Conservation (phyloP, 2,797 vertebrate genomes). For the Hirundo rustica region DNA sequence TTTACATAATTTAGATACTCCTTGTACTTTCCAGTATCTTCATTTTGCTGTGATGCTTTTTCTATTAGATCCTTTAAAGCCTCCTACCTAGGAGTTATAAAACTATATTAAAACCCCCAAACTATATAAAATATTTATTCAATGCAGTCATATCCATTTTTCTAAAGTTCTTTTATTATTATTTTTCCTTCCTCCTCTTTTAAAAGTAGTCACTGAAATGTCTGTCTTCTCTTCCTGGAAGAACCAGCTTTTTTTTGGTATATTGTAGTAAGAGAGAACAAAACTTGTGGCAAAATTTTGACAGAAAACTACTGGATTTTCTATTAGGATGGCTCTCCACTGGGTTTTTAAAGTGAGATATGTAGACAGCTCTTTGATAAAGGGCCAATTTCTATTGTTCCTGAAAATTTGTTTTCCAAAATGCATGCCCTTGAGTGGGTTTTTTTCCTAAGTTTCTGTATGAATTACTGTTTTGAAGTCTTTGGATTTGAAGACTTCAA, state of each 20-base stretch:
- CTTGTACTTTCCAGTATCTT: not conserved
- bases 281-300: not conserved
- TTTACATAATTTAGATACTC: not conserved
- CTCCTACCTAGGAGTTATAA: not conserved
- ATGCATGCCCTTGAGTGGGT: not conserved
- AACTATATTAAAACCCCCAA: not conserved
- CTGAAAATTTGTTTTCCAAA: not conserved
- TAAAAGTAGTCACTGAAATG: not conserved
- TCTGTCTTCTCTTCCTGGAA: not conserved
- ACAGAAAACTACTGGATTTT: not conserved
- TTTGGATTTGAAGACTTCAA: not conserved
- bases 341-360: not conserved
- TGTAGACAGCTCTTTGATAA: not conserved
- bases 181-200: not conserved
- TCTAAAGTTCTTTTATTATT: not conserved
- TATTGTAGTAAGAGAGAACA: not conserved
- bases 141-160: not conserved
- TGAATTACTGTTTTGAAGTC: not conserved
- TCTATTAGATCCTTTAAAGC: not conserved
- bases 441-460: not conserved
- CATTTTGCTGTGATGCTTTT: not conserved
- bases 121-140: not conserved
- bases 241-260: not conserved
- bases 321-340: not conserved
- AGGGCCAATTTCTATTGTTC: not conserved